Conservation (phyloP, 2,113 vertebrate species). For the Cyprinus carpio region DNA sequence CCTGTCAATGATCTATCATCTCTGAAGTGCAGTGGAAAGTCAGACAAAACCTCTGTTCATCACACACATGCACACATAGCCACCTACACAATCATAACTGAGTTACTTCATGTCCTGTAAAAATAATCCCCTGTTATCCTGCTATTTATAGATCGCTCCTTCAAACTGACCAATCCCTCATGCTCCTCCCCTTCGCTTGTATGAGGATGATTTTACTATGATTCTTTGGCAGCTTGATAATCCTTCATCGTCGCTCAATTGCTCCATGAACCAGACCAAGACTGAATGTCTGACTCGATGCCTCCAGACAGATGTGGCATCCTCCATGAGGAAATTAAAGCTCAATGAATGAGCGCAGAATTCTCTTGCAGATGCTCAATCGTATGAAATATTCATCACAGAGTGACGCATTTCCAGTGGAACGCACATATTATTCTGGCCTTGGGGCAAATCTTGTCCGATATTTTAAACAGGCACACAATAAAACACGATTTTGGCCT, state of each 20-base stretch:
- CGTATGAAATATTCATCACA: conserved; percentile 59
- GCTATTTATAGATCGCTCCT: conserved; percentile 30
- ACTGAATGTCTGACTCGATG: conserved; percentile 38
- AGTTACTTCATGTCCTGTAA: conserved; percentile 14
- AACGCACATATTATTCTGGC: conserved; percentile 53
- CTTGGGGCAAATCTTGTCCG: conserved; percentile 38
- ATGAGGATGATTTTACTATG: conserved; percentile 30
- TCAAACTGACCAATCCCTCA: conserved; percentile 36
- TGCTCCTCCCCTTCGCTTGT: conserved; percentile 17
- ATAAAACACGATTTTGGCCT: conserved; percentile 37
- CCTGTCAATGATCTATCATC: neutral
- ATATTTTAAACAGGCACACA: conserved; percentile 49
- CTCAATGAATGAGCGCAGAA: conserved; percentile 31
- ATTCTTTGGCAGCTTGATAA: conserved; percentile 21
- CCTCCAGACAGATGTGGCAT: conserved; percentile 43
- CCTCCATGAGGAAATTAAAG: conserved; percentile 51
- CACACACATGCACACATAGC: neutral
- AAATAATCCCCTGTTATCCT: conserved; percentile 24
- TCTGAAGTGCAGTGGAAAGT: neutral
- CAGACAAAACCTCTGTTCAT: neutral
- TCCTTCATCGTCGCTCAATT: conserved; percentile 21
- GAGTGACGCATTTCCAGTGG: conserved; percentile 47
- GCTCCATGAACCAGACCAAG: conserved; percentile 34
- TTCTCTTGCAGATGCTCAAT: conserved; percentile 32
- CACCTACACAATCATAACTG: conserved; percentile 14